Evolutionary conservation across 2,113 vertebrate genomes (phyloP).

Genomic region (Amphilophus citrinellus): DNA sequence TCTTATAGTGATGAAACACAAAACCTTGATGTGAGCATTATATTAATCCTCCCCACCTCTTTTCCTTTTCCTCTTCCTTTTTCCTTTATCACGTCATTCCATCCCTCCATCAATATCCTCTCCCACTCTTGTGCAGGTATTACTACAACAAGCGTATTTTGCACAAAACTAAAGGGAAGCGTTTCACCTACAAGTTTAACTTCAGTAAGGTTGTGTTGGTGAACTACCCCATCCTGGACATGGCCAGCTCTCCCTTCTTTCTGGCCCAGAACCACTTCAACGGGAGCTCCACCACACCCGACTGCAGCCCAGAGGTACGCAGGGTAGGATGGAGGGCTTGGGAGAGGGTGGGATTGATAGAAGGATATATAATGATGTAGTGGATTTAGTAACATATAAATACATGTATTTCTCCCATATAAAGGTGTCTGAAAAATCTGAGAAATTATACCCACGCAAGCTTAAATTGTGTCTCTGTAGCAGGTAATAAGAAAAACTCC

Average conservation of each 20-base stretch:
- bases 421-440: not conserved
- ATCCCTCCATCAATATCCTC: conserved; percentile 51
- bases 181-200: conserved; percentile 97
- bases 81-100: conserved; percentile 44
- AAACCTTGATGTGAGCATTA: conserved; percentile 71
- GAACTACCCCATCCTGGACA: conserved; percentile 91
- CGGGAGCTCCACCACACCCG: conserved; percentile 80
- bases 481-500: not conserved
- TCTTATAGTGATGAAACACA: conserved; percentile 56
- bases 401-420: not conserved
- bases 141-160: conserved; percentile 96
- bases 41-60: conserved; percentile 68
- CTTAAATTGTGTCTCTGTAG: not conserved
- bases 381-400: not conserved
- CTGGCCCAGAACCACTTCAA: conserved; percentile 89
- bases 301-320: conserved; percentile 88
- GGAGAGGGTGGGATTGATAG: not conserved
- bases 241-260: conserved; percentile 88
- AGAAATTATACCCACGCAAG: not conserved
- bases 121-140: conserved; percentile 81
- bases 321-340: not conserved
- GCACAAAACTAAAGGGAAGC: conserved; percentile 95
- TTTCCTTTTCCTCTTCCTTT: conserved; percentile 56
- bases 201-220: conserved; percentile 94
- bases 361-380: not conserved